Percentiles rank a stretch among this genome's conserved stretches.
Evolutionary conservation across 2,888 invertebrate species (phyloP).

Genomic region (Tenthredo amoena): DNA sequence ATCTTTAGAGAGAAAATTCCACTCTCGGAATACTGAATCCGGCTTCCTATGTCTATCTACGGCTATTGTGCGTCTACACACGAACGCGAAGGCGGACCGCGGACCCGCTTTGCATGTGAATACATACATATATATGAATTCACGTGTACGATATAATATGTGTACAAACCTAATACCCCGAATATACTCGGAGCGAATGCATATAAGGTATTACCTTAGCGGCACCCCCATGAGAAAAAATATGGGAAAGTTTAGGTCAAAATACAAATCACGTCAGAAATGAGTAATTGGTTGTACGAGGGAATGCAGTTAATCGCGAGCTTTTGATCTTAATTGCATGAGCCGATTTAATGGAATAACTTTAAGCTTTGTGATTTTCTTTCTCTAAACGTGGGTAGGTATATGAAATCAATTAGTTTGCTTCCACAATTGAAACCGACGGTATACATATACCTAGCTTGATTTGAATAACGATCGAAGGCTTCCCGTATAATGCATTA

Average conservation of each 20-base stretch:
- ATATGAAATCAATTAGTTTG: background rate
- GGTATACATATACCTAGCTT: background rate
- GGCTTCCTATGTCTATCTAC: background rate
- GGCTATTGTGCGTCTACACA: slow-evolving; percentile 20
- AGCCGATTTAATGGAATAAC: background rate
- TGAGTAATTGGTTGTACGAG: background rate
- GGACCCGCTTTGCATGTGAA: background rate
- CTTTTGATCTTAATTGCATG: background rate
- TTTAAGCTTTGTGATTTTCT: background rate
- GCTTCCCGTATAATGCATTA: background rate
- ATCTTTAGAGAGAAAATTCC: background rate
- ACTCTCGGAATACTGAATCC: background rate
- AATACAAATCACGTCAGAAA: background rate
- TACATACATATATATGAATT: background rate
- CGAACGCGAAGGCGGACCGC: background rate
- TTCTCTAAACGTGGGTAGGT: background rate
- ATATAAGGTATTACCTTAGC: background rate
- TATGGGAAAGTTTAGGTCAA: background rate
- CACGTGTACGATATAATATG: background rate
- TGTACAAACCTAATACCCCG: background rate
- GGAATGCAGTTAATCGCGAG: background rate
- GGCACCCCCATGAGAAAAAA: background rate
- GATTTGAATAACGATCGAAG: slow-evolving; percentile 3
- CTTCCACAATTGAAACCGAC: background rate
- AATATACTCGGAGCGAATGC: background rate